Percentiles rank a stretch among this genome's conserved stretches.
phyloP scores from a whole-genome alignment of 2,113 vertebrate species.

The Hippocampus abdominalis region DNA sequence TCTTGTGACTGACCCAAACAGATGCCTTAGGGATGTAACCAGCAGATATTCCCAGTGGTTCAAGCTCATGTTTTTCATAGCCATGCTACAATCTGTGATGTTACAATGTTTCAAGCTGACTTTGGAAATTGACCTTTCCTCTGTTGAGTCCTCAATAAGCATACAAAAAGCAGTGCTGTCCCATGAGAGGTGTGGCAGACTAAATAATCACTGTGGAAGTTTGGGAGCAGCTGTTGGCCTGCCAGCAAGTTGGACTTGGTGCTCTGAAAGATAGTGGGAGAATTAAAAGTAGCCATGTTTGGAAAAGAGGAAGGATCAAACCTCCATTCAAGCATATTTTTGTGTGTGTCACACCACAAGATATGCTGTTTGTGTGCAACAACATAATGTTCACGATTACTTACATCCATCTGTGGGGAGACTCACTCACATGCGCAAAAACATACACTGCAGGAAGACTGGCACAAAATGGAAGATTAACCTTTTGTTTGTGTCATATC shows the following conservation, averaged over 20 bases:
- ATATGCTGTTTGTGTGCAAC: conserved; percentile 20
- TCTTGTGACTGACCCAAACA: conserved; percentile 32
- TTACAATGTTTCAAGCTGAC: conserved; percentile 42
- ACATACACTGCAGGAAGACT: background rate
- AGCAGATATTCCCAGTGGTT: conserved; percentile 28
- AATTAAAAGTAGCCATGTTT: conserved; percentile 17
- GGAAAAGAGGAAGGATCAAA: conserved; percentile 35
- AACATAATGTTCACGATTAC: conserved; percentile 4
- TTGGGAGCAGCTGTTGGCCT: conserved; percentile 59
- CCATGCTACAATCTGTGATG: conserved; percentile 46
- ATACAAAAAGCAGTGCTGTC: conserved; percentile 40
- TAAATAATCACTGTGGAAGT: conserved; percentile 63
- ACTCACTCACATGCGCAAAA: background rate
- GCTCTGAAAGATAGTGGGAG: conserved; percentile 31
- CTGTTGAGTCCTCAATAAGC: conserved; percentile 38
- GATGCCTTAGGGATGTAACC: conserved; percentile 40
- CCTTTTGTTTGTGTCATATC: conserved; percentile 19
- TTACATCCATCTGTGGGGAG: conserved; percentile 14
- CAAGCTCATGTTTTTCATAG: conserved; percentile 53
- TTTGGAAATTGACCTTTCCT: conserved; percentile 33
- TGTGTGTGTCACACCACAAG: conserved; percentile 40
- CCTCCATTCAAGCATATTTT: conserved; percentile 39
- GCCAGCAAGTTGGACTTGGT: conserved; percentile 38
- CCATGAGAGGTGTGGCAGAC: conserved; percentile 57
- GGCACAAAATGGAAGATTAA: conserved; percentile 8